Conservation (phyloP, 2,113 vertebrate species). For the Isichthys henryi region DNA sequence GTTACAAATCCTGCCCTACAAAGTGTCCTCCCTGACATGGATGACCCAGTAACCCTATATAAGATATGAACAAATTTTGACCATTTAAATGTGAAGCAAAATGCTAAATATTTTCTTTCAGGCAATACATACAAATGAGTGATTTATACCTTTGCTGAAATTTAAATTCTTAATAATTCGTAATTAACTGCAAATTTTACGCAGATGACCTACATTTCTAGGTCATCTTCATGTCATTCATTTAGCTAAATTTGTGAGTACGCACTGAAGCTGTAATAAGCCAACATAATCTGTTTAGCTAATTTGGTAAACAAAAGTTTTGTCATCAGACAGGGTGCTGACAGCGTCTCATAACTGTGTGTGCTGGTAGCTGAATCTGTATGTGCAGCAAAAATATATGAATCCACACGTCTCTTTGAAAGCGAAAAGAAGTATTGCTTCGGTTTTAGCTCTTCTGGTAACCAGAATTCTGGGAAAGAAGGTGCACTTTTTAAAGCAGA, state of each 20-base stretch:
- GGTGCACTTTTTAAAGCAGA: background rate
- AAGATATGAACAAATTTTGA: background rate
- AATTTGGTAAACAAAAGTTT: background rate
- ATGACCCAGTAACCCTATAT: background rate
- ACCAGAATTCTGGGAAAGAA: background rate
- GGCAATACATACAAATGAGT: background rate
- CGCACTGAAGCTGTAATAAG: background rate
- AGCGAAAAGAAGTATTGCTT: background rate
- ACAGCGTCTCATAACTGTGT: background rate
- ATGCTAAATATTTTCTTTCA: background rate
- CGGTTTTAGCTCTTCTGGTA: background rate
- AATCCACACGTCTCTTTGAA: background rate
- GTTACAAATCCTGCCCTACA: background rate
- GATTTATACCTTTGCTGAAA: background rate
- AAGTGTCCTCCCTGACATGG: background rate
- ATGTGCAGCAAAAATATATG: background rate
- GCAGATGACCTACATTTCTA: background rate
- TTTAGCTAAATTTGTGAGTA: background rate
- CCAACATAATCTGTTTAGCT: background rate
- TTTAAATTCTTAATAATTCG: background rate
- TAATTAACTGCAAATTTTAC: background rate
- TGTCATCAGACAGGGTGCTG: background rate
- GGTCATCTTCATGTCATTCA: background rate
- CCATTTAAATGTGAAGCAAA: background rate
- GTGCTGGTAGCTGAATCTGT: background rate